Conservation (phyloP, 2,888 invertebrate species). For the Timandra comae region DNA sequence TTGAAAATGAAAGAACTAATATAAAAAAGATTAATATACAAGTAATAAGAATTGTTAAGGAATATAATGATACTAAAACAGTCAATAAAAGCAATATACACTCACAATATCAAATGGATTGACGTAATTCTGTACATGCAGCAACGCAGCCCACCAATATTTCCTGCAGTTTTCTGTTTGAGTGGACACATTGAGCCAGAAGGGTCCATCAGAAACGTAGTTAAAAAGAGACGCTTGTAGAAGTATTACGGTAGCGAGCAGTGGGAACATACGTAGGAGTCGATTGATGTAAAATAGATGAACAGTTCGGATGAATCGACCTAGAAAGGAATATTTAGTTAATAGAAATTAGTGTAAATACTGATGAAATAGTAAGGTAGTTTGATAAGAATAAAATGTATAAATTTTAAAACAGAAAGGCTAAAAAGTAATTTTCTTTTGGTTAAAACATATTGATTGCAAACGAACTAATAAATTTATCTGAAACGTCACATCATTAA, state of each 20-base stretch:
- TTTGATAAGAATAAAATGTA: no score
- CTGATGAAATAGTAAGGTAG: no score
- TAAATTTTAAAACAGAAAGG: no score
- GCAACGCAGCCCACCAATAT: conserved; percentile 67
- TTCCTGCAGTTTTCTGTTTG: conserved; percentile 43
- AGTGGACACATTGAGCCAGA: conserved; percentile 58
- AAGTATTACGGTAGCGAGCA: conserved; percentile 36
- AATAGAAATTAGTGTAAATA: no score
- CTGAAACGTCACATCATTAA: no score
- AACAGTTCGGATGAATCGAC: conserved; percentile 34
- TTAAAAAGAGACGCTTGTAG: conserved; percentile 40
- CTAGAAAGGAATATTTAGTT: conserved; percentile 33
- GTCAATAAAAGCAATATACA: conserved; percentile 7
- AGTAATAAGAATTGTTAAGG: not conserved
- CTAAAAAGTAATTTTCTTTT: no score
- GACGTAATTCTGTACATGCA: conserved; percentile 70
- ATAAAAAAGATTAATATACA: conserved; percentile 11
- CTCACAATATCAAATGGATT: conserved; percentile 36
- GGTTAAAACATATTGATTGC: no score
- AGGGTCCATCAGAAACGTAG: conserved; percentile 41
- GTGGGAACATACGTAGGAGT: conserved; percentile 42
- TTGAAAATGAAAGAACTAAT: no score
- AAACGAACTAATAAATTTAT: no score
- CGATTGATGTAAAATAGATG: conserved; percentile 45
- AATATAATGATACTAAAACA: not conserved